Evolutionary conservation across 2,888 invertebrate species (phyloP).

Genomic region (Alentia gelatinosa): DNA sequence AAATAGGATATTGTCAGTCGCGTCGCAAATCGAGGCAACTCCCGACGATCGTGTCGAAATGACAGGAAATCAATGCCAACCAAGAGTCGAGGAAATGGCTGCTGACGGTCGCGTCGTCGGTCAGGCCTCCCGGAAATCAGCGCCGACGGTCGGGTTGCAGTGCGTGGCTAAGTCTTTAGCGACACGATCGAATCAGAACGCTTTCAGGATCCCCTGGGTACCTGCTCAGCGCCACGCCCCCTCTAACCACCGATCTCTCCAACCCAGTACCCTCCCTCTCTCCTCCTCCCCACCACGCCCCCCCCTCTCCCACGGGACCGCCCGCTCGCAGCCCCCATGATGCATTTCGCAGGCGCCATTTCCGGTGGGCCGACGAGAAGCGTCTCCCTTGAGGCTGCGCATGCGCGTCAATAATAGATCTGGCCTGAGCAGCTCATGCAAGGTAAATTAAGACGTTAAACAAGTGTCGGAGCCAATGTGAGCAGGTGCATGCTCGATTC

Average conservation of each 20-base stretch:
- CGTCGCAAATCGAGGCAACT: no score
- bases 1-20: no score
- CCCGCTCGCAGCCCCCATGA: background rate
- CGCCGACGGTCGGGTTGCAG: no score
- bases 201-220: no score
- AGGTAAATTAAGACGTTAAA: conserved; percentile 48
- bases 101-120: no score
- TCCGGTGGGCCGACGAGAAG: conserved; percentile 1
- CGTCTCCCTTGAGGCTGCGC: background rate
- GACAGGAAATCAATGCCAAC: no score
- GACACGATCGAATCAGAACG: no score
- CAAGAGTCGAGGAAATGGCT: no score
- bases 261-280: background rate
- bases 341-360: conserved; percentile 21
- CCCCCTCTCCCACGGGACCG: background rate
- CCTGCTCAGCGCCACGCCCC: background rate
- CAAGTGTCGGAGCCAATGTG: conserved; percentile 7
- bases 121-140: no score
- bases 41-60: no score
- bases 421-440: background rate
- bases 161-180: no score
- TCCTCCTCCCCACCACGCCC: background rate
- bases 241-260: background rate
- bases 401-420: conserved; percentile 1
- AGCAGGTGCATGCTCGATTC: background rate